Evolutionary conservation across 2,797 vertebrate species (phyloP), one percentile per base, ranked within the genome.

Genomic region (Myioborus miniatus): DNA sequence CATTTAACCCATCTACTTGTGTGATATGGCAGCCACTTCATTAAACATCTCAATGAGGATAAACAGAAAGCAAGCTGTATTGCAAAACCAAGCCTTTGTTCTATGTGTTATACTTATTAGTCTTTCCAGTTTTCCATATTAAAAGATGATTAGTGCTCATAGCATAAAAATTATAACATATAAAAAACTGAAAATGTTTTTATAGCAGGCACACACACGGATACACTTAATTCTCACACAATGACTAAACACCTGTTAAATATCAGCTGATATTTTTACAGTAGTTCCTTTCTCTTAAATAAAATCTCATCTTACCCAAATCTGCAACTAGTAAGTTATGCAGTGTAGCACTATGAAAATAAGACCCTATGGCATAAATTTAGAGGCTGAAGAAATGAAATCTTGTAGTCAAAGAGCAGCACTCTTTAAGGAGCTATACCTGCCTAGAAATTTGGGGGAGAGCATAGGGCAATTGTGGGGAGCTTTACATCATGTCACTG

Each of bases 1-100:
- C 72, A 84, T 92, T 95, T 95, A 97, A 93, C 81, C 72, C 86
- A 94, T 77, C 84, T 87, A 82, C 46, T 96, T 87, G 71, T 89
- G 75, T 74, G 78, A 89, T 91, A 63, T 47, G 69, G 77, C 91
- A 95, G 93, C 78, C 91, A 86, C 94, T 96, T 96, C 93, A 95
- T 94, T 96, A 94, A 94, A 92, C 46, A 81, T 83, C 93, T 89
- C 70, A 37, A 92, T 81, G 87, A 92, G 78, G 55, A 72, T 75
- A 95, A 91, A 94, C 79, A 95, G 78, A 93, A 95, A 95, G 59
- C 80, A 97, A 95, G 76, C 72, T 94, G 86, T 83, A 87, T 95
- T 89, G 77, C 52, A 89, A 81, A 89, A 89, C 34, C 71, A 76
- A 52, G 46, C 76, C 79, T 84, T 79, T 8, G 1, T 92, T 30